These are phyloP conservation scores for Amphilophus citrinellus DNA, from an alignment of 2,113 vertebrate genomes.

Conservation along the genomic window DNA sequence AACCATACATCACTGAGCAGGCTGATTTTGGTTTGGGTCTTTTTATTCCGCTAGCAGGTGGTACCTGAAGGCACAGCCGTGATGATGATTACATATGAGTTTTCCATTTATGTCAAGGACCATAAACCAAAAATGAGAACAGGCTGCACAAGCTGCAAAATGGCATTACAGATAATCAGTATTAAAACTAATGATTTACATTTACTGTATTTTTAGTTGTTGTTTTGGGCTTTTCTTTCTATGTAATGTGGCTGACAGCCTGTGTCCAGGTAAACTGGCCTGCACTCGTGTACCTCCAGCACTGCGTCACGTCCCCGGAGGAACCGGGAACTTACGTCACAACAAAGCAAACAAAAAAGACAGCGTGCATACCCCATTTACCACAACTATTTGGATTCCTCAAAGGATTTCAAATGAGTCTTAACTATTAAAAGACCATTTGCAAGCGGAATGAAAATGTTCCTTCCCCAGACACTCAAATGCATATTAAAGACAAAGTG, in stretches of 20 bases:
- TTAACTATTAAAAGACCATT: conserved; percentile 8
- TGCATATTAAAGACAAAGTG: background rate
- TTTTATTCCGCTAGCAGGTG: conserved; percentile 7
- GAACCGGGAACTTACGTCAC: background rate
- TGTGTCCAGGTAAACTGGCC: background rate
- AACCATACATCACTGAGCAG: conserved; percentile 16
- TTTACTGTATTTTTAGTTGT: no score
- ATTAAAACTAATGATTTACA: background rate
- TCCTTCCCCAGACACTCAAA: background rate
- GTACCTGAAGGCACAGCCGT: conserved; percentile 3
- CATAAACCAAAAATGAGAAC: conserved; percentile 27
- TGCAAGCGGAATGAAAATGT: conserved; percentile 7
- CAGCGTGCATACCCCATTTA: background rate
- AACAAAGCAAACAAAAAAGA: background rate
- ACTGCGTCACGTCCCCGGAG: background rate
- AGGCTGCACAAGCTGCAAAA: conserved; percentile 7
- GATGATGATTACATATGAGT: conserved; percentile 11
- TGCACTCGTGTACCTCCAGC: background rate
- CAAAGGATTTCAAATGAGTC: background rate
- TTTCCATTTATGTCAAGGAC: conserved; percentile 13
- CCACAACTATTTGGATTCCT: background rate
- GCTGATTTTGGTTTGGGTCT: conserved; percentile 11
- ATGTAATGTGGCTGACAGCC: background rate
- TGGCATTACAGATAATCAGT: background rate
- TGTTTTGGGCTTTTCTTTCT: background rate